phyloP scores from a whole-genome alignment of 2,888 invertebrate genomes.

The Drosophila falleni region DNA sequence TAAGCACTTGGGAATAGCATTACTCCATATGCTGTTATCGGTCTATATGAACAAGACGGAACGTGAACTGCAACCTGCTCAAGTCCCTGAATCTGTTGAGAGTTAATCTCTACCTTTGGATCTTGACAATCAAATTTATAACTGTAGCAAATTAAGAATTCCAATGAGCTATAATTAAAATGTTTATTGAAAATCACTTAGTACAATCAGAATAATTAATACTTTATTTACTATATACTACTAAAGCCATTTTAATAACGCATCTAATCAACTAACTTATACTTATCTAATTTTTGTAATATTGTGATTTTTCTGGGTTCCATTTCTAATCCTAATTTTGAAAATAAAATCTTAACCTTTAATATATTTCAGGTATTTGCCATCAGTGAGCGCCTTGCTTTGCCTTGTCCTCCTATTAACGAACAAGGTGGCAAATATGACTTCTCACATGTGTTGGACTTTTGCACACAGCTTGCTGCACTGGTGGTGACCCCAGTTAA shows the following conservation, averaged over 20 bases:
- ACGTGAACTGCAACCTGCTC: conserved; percentile 41
- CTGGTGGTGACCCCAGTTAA: conserved; percentile 84
- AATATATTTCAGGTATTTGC: conserved; percentile 91
- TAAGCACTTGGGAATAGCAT: conserved; percentile 52
- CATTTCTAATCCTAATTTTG: too few species aligned
- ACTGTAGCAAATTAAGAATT: neutral
- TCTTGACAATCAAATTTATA: neutral
- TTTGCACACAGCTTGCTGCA: conserved; percentile 91
- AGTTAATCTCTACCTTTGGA: neutral
- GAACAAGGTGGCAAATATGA: conserved; percentile 93
- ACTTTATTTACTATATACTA: too few species aligned
- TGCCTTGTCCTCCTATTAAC: conserved; percentile 92
- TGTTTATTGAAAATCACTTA: neutral
- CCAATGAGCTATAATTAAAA: neutral
- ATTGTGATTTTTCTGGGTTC: too few species aligned
- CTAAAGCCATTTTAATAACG: too few species aligned
- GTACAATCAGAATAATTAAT: neutral
- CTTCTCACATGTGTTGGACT: conserved; percentile 96
- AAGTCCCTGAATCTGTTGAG: neutral
- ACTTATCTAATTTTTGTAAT: too few species aligned
- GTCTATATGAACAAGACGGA: conserved; percentile 47
- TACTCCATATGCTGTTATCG: conserved; percentile 49
- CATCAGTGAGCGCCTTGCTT: conserved; percentile 94
- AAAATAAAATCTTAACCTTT: neutral
- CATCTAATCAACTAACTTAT: too few species aligned